Base-by-base conservation (phyloP, 2,888 invertebrate species). In the Lobophora halterata region DNA sequence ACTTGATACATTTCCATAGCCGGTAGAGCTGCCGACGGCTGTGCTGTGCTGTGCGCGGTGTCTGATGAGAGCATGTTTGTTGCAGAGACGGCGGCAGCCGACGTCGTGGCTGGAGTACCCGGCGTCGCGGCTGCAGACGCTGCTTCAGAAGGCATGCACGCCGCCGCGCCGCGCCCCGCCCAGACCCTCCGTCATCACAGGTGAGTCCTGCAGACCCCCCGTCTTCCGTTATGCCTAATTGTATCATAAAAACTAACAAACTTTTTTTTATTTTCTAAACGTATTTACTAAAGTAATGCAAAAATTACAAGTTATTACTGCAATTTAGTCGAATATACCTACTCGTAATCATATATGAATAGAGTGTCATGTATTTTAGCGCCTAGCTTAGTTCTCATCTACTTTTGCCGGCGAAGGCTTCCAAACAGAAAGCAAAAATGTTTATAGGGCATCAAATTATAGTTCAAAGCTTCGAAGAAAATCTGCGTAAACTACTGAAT, bases 31-130 rank as follows among this genome's bases (percentile, higher is more conserved):
- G n/a, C n/a, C n/a, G n/a, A n/a, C n/a, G n/a, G n/a, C n/a, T n/a
- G n/a, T n/a, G n/a, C n/a, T n/a, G n/a, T n/a, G n/a, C n/a, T n/a
- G n/a, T n/a, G n/a, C n/a, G n/a, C n/a, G n/a, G n/a, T n/a, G n/a
- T n/a, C n/a, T 24, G 3, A 31, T 31, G 16, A 17, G 8, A 17
- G 3, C 7, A 18, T 7, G 9, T 20, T 12, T 30, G 23, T 34
- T 23, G 24, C 61, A 66, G 68, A 45, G 65, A 31, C 55, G 69
- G 0, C 65, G 67, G 12, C 65, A 60, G 50, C 61, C 62, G 42
- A 56, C 67, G 32, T 54, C 69, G 29, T 70, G 72, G 70, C 63
- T 76, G 69, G 65, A 66, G 60, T 78, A 78, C 67, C 78, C 78
- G 6, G 64, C 64, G 46, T 53, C 66, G 37, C 66, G 78, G 29